These are phyloP conservation scores for Timema cristinae DNA, from an alignment of 2,888 invertebrate genomes.

Conservation along the genomic window DNA sequence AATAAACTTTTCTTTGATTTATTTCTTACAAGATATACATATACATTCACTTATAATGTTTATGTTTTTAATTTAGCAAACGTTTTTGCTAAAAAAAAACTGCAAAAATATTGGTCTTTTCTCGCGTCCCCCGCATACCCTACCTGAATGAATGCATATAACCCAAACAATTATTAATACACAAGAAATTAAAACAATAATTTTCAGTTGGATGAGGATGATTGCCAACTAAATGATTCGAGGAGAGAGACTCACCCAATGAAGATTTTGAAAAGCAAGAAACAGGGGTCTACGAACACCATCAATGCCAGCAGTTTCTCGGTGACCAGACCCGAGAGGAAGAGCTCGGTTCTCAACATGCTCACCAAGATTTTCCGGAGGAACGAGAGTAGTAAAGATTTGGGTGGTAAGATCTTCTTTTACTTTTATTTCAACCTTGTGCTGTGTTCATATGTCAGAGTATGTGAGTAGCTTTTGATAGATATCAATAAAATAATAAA, in stretches of 20 bases:
- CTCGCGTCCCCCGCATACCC: too few relatives aligned
- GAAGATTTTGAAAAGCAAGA: constrained; percentile 26
- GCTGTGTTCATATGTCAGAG: neutral
- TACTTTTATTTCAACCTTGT: neutral
- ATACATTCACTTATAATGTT: too few relatives aligned
- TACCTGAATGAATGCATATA: too few relatives aligned
- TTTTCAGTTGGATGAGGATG: constrained; percentile 23
- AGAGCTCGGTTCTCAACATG: constrained; percentile 32
- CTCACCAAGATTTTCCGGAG: constrained; percentile 29
- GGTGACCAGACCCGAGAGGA: constrained; percentile 21
- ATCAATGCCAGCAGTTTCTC: constrained; percentile 23
- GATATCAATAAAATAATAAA: neutral
- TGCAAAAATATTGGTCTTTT: too few relatives aligned
- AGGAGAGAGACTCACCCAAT: constrained; percentile 31
- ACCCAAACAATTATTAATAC: too few relatives aligned
- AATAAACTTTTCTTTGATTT: neutral
- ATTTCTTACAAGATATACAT: too few relatives aligned
- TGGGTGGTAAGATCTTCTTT: constrained; percentile 15
- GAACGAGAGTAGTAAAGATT: constrained; percentile 26
- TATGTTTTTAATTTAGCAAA: too few relatives aligned
- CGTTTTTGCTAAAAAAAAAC: too few relatives aligned
- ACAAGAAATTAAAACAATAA: too few relatives aligned
- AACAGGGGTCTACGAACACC: constrained; percentile 21
- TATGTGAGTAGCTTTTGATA: neutral
- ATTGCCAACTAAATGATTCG: neutral